A percentile compares a stretch with the other conserved stretches of the same genome.
phyloP scores from a whole-genome alignment of 2,113 vertebrate species.

The Kryptolebias marmoratus region DNA sequence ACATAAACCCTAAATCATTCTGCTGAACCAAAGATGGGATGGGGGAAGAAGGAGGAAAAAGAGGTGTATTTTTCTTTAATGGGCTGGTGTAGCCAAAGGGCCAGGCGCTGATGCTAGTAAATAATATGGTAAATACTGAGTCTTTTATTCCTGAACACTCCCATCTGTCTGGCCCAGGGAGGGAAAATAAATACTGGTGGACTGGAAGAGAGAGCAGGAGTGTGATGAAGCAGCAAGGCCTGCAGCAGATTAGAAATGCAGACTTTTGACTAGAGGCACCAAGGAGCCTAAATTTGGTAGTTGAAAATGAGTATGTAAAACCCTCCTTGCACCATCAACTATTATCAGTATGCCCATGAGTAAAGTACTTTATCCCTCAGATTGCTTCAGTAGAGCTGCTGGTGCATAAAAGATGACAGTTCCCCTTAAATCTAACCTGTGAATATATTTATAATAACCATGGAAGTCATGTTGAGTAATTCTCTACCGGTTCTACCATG shows the following conservation, averaged over 20 bases:
- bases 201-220: constrained; percentile 33
- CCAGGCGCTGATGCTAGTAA: constrained; percentile 50
- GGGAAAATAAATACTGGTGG: constrained; percentile 58
- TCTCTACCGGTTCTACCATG: background rate
- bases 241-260: constrained; percentile 49
- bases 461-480: background rate
- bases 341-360: constrained; percentile 26
- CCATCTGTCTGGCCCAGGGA: constrained; percentile 64
- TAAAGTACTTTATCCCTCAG: constrained; percentile 19
- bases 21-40: constrained; percentile 28
- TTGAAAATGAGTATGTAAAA: constrained; percentile 28
- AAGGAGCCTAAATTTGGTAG: constrained; percentile 20
- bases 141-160: constrained; percentile 68
- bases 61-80: constrained; percentile 13
- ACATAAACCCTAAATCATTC: constrained; percentile 56
- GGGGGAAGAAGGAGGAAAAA: background rate
- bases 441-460: background rate
- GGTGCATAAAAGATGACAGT: background rate
- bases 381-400: constrained; percentile 17
- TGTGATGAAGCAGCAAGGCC: constrained; percentile 43
- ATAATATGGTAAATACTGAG: constrained; percentile 71
- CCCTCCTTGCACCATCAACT: constrained; percentile 16
- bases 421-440: constrained; percentile 4
- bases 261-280: constrained; percentile 41
- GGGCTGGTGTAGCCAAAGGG: constrained; percentile 41